These are phyloP conservation scores for Forpus xanthops DNA, from an alignment of 2,797 vertebrate species.

Conservation along the genomic window DNA sequence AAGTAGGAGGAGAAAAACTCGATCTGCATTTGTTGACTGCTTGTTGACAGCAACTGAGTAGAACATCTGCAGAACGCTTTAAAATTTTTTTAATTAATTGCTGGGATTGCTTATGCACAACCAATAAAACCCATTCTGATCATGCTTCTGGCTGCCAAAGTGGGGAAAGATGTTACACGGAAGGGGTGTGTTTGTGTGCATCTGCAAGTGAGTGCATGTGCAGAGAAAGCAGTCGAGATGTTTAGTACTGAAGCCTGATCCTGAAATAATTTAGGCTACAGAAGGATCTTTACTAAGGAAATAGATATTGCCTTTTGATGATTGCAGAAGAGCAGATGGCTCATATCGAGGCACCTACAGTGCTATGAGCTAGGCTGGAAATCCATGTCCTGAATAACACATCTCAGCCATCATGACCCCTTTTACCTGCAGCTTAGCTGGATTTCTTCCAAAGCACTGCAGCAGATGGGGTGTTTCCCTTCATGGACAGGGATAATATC, in stretches of 20 bases:
- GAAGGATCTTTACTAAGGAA: neutral
- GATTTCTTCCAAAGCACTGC: fast-evolving
- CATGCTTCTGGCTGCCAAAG: neutral
- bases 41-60: constrained; percentile 54
- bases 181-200: neutral
- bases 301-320: neutral
- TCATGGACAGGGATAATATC: neutral
- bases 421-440: neutral
- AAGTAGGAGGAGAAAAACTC: constrained; percentile 49
- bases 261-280: neutral
- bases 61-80: constrained; percentile 32
- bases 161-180: neutral
- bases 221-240: neutral
- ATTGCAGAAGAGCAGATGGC: neutral
- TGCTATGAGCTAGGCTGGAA: neutral
- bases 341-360: fast-evolving
- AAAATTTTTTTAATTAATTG: constrained; percentile 50
- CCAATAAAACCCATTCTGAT: constrained; percentile 30
- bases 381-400: neutral
- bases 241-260: neutral
- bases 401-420: fast-evolving
- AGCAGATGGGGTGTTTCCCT: neutral
- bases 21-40: constrained; percentile 47
- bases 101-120: neutral
- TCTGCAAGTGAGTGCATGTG: neutral